Percentiles rank a stretch among this genome's conserved stretches.
These are phyloP conservation scores for Periophthalmodon schlosseri DNA, from an alignment of 2,113 vertebrate species.

Conservation along the genomic window DNA sequence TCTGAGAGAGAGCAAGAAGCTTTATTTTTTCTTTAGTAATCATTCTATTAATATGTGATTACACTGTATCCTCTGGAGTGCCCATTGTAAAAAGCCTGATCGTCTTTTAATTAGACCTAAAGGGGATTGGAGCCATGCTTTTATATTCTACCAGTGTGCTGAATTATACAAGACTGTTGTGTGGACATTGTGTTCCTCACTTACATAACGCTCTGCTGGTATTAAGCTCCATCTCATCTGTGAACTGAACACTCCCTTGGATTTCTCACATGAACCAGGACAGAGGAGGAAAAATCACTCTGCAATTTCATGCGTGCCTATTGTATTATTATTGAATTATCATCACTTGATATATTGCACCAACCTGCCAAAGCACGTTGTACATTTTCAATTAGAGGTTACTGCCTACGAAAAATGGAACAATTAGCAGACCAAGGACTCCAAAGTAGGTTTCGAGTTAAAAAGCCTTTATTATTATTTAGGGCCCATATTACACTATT, in stretches of 20 bases:
- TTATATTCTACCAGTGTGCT: constrained; percentile 63
- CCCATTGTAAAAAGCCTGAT: constrained; percentile 67
- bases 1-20: constrained; percentile 47
- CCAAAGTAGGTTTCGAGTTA: too few relatives aligned
- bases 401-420: too few relatives aligned
- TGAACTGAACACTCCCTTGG: constrained; percentile 35
- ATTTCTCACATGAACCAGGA: constrained; percentile 43
- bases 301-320: neutral
- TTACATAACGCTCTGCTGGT: constrained; percentile 61
- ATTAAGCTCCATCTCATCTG: constrained; percentile 60
- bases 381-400: too few relatives aligned
- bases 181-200: constrained; percentile 33
- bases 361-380: too few relatives aligned
- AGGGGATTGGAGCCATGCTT: constrained; percentile 67
- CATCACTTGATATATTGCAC: too few relatives aligned
- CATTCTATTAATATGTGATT: constrained; percentile 73
- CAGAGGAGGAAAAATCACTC: constrained; percentile 7
- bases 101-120: constrained; percentile 75
- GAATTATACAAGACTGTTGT: constrained; percentile 66
- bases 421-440: too few relatives aligned
- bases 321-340: too few relatives aligned
- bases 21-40: constrained; percentile 69
- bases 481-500: too few relatives aligned
- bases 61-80: constrained; percentile 61
- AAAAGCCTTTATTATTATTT: too few relatives aligned